A percentile compares a stretch with the other conserved stretches of the same genome.
Conservation (phyloP, 2,888 invertebrate genomes). For the Antheraea yamamai region DNA sequence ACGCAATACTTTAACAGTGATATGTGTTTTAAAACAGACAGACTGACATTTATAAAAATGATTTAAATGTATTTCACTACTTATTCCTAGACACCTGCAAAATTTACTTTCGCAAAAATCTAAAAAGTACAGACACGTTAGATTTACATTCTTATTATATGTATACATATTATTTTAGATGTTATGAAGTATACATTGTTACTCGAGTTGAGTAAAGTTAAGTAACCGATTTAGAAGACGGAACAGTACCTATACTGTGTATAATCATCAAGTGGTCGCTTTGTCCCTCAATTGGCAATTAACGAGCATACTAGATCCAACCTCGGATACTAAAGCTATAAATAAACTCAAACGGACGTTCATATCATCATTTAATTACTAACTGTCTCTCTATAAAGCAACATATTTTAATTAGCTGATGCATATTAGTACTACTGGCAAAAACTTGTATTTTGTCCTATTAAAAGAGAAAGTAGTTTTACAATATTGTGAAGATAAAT, state of each 20-base stretch:
- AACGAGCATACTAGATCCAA: not conserved
- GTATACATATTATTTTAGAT: not conserved
- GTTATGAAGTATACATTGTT: not conserved
- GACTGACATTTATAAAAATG: too few relatives aligned
- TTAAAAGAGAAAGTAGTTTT: not conserved
- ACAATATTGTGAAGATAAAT: not conserved
- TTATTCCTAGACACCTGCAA: too few relatives aligned
- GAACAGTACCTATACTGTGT: too few relatives aligned
- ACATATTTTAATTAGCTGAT: not conserved
- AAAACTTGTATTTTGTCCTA: not conserved
- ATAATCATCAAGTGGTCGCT: not conserved
- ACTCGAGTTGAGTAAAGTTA: not conserved
- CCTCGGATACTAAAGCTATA: not conserved
- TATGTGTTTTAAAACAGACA: too few relatives aligned
- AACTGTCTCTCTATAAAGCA: not conserved
- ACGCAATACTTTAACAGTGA: too few relatives aligned
- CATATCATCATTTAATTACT: conserved; percentile 1
- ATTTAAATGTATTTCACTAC: too few relatives aligned
- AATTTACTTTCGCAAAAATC: too few relatives aligned
- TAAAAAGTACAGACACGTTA: too few relatives aligned
- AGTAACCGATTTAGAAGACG: not conserved
- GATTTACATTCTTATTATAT: too few relatives aligned
- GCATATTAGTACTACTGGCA: not conserved
- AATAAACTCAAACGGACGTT: not conserved
- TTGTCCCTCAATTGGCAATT: conserved; percentile 6